A percentile compares a stretch with the other conserved stretches of the same genome.
These are phyloP conservation scores for Hemibagrus guttatus DNA, from an alignment of 2,797 vertebrate species.

Conservation along the genomic window DNA sequence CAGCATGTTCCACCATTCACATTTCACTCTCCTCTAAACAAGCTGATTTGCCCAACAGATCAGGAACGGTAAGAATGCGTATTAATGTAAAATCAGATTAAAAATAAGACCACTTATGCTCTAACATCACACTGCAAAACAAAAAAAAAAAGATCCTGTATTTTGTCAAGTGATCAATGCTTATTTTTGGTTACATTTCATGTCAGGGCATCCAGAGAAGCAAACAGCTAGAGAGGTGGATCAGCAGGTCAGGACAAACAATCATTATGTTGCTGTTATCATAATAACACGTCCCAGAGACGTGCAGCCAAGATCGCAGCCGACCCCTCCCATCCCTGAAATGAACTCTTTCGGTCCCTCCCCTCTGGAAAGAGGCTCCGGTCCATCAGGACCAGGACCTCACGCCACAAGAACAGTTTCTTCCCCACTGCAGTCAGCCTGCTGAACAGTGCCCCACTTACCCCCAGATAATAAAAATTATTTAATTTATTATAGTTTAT, in stretches of 20 bases:
- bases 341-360: no score
- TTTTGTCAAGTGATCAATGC: not conserved
- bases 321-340: no score
- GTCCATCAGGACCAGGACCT: no score
- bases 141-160: not conserved
- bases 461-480: no score
- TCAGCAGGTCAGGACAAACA: not conserved
- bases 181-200: not conserved
- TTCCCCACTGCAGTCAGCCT: no score
- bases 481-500: no score
- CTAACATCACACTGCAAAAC: not conserved
- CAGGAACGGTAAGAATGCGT: not conserved
- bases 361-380: no score
- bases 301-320: no score
- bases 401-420: no score
- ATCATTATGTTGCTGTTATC: not conserved
- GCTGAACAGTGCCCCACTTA: no score
- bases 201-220: not conserved
- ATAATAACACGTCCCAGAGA: no score
- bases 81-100: not conserved
- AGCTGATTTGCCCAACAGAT: not conserved
- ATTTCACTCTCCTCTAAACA: constrained; percentile 9
- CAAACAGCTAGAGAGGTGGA: not conserved
- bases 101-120: not conserved
- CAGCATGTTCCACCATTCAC: constrained; percentile 58